Conservation (phyloP, 2,888 invertebrate species). For the Rhingia rostrata region DNA sequence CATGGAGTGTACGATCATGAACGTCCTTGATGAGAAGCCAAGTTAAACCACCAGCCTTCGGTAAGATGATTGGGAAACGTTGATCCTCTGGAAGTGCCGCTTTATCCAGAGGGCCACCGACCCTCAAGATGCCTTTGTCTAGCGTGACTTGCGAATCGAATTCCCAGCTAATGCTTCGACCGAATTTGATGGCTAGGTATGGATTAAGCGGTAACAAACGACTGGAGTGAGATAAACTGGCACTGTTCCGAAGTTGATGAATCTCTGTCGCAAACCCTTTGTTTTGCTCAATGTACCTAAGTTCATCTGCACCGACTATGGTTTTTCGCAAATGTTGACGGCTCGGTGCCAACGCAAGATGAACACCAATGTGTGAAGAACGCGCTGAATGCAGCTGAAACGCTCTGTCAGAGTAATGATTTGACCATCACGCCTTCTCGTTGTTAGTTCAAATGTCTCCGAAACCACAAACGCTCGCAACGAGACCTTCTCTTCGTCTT, state of each 20-base stretch:
- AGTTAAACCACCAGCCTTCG: no score
- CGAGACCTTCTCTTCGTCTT: conserved; percentile 3
- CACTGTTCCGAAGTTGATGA: neutral
- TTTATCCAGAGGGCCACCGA: no score
- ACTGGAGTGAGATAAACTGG: neutral
- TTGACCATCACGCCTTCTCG: conserved; percentile 16
- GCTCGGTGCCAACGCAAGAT: conserved; percentile 6
- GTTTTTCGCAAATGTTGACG: neutral
- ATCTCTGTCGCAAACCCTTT: neutral
- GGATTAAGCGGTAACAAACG: conserved; percentile 18
- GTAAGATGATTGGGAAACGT: no score
- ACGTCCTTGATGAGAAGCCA: no score
- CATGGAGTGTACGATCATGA: no score
- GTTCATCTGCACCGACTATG: no score
- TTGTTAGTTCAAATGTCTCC: conserved; percentile 2
- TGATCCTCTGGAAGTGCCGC: no score
- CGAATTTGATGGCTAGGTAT: neutral
- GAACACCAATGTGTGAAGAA: conserved; percentile 16
- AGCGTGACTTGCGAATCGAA: no score
- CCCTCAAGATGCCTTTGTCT: no score
- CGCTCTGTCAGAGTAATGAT: conserved; percentile 19
- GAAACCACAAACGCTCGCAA: neutral
- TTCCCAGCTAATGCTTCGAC: no score
- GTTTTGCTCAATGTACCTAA: no score
- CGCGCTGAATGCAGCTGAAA: conserved; percentile 2